A percentile compares a stretch with the other conserved stretches of the same genome.
These are phyloP conservation scores for Parnassius smintheus DNA, from an alignment of 2,888 invertebrate species.

Conservation along the genomic window DNA sequence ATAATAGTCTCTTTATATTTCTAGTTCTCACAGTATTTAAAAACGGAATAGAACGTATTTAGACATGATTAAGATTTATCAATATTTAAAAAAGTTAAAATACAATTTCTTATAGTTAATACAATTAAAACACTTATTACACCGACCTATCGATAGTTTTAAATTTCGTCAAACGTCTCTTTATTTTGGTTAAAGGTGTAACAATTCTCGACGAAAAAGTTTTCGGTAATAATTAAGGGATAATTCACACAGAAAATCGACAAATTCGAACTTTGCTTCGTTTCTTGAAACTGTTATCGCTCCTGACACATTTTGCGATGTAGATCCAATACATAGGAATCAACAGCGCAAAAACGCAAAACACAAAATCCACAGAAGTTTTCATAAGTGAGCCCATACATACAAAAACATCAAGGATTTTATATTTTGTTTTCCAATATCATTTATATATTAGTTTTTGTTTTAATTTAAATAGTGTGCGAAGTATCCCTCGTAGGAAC, in stretches of 20 bases:
- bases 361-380: constrained; percentile 57
- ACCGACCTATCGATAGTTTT: constrained; percentile 11
- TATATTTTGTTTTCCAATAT: constrained; percentile 39
- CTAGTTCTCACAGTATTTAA: constrained; percentile 21
- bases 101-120: constrained; percentile 43
- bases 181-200: constrained; percentile 49
- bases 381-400: constrained; percentile 67
- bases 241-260: background rate
- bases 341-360: constrained; percentile 36
- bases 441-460: constrained; percentile 42
- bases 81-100: constrained; percentile 54
- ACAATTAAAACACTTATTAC: constrained; percentile 52
- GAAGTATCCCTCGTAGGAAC: constrained; percentile 36
- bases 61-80: background rate
- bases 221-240: constrained; percentile 27
- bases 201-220: constrained; percentile 47
- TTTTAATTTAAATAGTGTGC: constrained; percentile 35
- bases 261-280: background rate
- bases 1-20: constrained; percentile 61
- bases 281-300: constrained; percentile 3
- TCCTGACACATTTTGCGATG: constrained; percentile 12
- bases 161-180: constrained; percentile 10
- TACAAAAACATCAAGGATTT: constrained; percentile 51
- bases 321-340: background rate
- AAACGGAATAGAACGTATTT: background rate